Base-by-base conservation (phyloP, 2,888 invertebrate species). In the Lasioglossum villosulum region DNA sequence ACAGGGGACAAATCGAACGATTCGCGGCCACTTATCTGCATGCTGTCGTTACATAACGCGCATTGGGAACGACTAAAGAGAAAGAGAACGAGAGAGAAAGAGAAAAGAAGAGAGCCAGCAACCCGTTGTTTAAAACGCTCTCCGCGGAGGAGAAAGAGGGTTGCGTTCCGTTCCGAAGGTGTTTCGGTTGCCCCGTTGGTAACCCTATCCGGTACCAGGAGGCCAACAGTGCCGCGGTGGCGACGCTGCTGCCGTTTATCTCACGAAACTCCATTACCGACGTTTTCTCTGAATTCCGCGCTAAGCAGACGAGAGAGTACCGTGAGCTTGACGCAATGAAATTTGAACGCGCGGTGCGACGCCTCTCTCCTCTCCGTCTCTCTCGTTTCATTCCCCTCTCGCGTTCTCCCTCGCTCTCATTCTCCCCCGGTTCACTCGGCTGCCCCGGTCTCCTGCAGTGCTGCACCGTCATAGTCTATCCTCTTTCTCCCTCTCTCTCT, bases 241-340 rank as follows among this genome's bases (percentile, higher is more conserved):
- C 88, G 86, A 86, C 86, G 88, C 86, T 86, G 88, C 86, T 88
- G 90, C 91, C 92, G 93, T 94, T 93, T 93, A 92, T 93, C 93
- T 92, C 92, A 86, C 88, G 92, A 94, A 94, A 94, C 93, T 94
- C 94, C 91, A 94, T 94, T 94, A 94, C 93, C 94, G 93, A 94
- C 92, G 92, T 91, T 91, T 93, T 92, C 92, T 86, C 86, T 88
- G 90, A 93, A 92, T 92, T 92, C 89, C 86, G 85, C 79, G 87
- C 80, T 83, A 83, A 71, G 78, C 82, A 88, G 84, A 84, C 77
- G 81, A 59, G 89, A 89, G 80, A 81, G 86, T 75, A 80, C 78
- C 86, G 83, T 76, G 82, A 91, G 91, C 92, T 93, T 91, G 92
- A 92, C 91, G 93, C 93, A 93, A 94, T 93, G 93, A 94, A 94